These are phyloP conservation scores for Alviniconcha strummeri DNA, from an alignment of 2,888 invertebrate species.

Conservation along the genomic window DNA sequence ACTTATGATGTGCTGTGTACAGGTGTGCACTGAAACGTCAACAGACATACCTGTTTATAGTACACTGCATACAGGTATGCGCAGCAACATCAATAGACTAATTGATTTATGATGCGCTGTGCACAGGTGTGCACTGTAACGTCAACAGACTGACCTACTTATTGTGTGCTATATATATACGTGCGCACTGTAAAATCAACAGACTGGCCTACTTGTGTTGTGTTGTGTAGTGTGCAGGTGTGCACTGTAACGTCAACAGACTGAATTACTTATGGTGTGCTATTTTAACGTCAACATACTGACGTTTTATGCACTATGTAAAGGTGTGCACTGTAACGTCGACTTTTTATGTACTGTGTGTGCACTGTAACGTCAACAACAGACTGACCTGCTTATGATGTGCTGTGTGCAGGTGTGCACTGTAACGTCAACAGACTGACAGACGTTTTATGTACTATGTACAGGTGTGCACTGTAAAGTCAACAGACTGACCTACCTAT, in stretches of 20 bases:
- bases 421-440: background rate
- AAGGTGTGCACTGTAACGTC: background rate
- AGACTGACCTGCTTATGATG: background rate
- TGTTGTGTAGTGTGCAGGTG: background rate
- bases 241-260: background rate
- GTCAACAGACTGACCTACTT: background rate
- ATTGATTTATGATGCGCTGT: background rate
- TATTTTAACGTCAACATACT: background rate
- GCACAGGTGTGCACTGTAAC: background rate
- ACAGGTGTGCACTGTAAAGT: background rate
- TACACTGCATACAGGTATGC: background rate
- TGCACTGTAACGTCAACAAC: background rate
- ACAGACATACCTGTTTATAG: background rate
- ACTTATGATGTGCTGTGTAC: background rate
- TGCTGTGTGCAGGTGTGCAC: too few relatives aligned
- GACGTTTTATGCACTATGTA: background rate
- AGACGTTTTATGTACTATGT: background rate
- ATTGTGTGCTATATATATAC: background rate
- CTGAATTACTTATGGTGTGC: background rate
- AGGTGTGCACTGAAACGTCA: background rate
- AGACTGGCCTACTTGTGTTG: background rate
- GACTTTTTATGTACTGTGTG: background rate
- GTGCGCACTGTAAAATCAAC: background rate
- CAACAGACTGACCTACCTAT: background rate
- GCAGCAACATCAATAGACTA: background rate